Evolutionary conservation across 2,888 invertebrate species (phyloP), one percentile per base, ranked within the genome.

Genomic region (Callyntrura sp.): DNA sequence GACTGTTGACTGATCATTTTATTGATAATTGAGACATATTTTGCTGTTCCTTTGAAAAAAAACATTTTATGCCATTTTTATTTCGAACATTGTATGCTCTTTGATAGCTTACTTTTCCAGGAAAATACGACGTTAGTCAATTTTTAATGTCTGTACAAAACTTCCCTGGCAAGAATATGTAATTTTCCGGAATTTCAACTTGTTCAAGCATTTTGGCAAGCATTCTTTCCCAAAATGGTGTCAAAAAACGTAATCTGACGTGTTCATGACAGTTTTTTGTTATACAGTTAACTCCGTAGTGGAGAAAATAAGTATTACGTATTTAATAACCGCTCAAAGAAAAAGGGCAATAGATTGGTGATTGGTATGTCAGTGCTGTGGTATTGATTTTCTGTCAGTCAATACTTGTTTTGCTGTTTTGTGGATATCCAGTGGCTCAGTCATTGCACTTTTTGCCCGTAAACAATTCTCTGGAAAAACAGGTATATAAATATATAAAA

Each of bases 361-460:
- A 51, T 51, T 51, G n/a, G 17, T 20, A 17, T 65, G 11, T 65
- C 48, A 23, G 11, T 20, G 12, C 48, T 48, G 11, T 20, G 12
- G 6, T 45, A 73, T 73, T 48, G 73, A 73, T 73, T 73, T 73
- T 73, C 48, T 48, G 73, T 73, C 73, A 73, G 73, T 73, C 73
- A 73, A 48, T 48, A 73, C 14, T 23, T 73, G 23, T 43, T 17
- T 43, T 73, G 11, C 23, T 43, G 4, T 17, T 73, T 20, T 11
- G 48, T 45, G n/a, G n/a, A 43, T 28, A 17, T 5, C 23, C 9
- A 8, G n/a, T 14, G 28, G 28, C 23, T 20, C 25, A 48, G 73
- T 48, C 48, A 73, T 73, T 48, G 48, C 73, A 73, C 73, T 48
- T 70, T 70, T 17, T 45, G 8, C 43, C 45, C 9, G 35, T 35